Evolutionary conservation across 2,888 invertebrate genomes (phyloP).

Genomic region (Lithosia quadra): DNA sequence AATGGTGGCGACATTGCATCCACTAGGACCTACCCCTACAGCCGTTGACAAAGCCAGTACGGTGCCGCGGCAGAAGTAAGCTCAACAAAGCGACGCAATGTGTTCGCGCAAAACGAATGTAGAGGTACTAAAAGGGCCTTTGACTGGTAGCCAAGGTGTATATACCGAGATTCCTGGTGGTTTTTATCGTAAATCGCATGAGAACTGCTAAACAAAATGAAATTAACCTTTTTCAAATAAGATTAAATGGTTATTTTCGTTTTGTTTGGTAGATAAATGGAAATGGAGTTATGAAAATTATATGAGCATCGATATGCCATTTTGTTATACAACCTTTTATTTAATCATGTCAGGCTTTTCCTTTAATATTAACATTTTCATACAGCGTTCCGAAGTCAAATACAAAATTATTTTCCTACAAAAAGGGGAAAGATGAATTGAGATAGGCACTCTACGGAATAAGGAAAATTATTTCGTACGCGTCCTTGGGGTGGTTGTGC

Average conservation of each 20-base stretch:
- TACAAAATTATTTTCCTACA: constrained; percentile 14
- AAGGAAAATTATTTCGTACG: constrained; percentile 6
- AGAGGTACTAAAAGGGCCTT: not conserved
- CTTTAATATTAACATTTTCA: constrained; percentile 7
- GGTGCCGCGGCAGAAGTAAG: not conserved
- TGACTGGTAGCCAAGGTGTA: not conserved
- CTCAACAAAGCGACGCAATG: not conserved
- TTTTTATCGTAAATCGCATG: not conserved
- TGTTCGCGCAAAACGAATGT: not conserved
- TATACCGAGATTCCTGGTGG: not conserved
- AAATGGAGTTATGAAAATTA: constrained; percentile 10
- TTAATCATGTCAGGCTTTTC: constrained; percentile 7
- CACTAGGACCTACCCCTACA: not conserved
- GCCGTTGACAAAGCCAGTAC: not conserved
- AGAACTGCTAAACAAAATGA: not conserved
- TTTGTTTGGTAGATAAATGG: too few species aligned
- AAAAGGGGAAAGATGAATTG: constrained; percentile 11
- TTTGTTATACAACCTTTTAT: constrained; percentile 10
- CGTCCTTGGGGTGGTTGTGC: not conserved
- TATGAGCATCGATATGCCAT: constrained; percentile 1
- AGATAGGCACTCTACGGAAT: constrained; percentile 8
- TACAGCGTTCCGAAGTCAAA: constrained; percentile 11
- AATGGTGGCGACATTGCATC: not conserved
- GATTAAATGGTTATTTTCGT: too few species aligned
- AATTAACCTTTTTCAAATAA: too few species aligned